These are phyloP conservation scores for Phenganax marumi DNA, from an alignment of 92 coral and sea anemone genomes.

Conservation along the genomic window DNA sequence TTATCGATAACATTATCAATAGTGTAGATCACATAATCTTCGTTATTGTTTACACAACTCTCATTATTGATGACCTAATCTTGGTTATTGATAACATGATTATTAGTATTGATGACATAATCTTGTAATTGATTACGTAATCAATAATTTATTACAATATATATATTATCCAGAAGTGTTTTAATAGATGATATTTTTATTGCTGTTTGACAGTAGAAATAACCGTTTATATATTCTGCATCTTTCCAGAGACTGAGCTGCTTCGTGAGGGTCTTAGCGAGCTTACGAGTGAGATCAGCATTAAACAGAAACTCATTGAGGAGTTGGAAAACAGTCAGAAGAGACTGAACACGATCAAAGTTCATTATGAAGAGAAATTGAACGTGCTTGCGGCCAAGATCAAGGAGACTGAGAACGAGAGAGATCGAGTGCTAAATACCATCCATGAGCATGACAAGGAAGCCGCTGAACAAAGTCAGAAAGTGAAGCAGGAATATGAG, in stretches of 20 bases:
- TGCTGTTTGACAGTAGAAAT: not conserved
- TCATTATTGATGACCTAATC: not conserved
- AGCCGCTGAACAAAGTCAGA: constrained; percentile 66
- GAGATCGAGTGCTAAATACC: constrained; percentile 76
- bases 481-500: constrained; percentile 76
- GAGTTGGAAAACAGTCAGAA: constrained; percentile 89
- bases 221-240: not conserved
- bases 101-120: too few species aligned
- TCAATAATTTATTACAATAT: too few species aligned
- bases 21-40: too few species aligned
- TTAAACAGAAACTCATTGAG: constrained; percentile 85
- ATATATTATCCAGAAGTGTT: too few species aligned
- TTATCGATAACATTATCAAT: not conserved
- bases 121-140: too few species aligned
- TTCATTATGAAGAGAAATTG: constrained; percentile 90
- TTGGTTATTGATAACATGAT: not conserved
- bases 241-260: constrained; percentile 47
- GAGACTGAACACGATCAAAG: constrained; percentile 68
- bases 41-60: not conserved
- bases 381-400: constrained; percentile 74
- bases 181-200: too few species aligned
- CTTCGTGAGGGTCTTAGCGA: constrained; percentile 76
- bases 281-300: constrained; percentile 81
- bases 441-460: constrained; percentile 72
- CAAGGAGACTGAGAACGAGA: constrained; percentile 85